Evolutionary conservation across 2,797 vertebrate genomes (phyloP), one percentile per base, ranked within the genome.

Genomic region (Rhinoraja longicauda): DNA sequence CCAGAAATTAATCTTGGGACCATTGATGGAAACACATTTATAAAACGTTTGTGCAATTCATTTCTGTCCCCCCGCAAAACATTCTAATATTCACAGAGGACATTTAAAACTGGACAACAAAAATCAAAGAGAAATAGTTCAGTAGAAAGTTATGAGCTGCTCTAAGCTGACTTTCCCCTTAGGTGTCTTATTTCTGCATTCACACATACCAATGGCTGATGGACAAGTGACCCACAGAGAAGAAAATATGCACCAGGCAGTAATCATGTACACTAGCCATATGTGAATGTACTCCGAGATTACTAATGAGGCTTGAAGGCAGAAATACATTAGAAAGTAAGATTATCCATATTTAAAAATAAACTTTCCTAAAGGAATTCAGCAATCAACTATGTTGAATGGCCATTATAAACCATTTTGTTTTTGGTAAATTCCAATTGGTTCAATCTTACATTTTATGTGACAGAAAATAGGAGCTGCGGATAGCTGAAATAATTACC

Each of bases 301-400:
- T 93, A 95, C 95, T 95, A 96, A 96, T 95, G 96, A 96, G 94
- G 94, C 95, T 21, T 94, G 95, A 95, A 95, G 95, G 96, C 95
- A 95, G 95, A 96, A 95, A 95, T 93, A 93, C 94, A 94, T 94
- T 94, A 94, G 93, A 94, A 90, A 93, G 95, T 96, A 93, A 93
- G 24, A 78, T 75, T 81, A 93, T 72, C 92, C 93, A 75, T 78
- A 88, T 93, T 92, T 92, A 75, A 92, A 94, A 94, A 93, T 93
- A 94, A 93, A 86, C 92, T 93, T 62, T 78, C 36, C 53, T 82
- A 62, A 90, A 92, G 24, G 76, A 59, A 26, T 93, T 84, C 67
- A 32, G 70, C 12, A 45, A n/a, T 70, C 39, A 75, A 45, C 70
- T 75, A 75, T 92, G 36, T 57, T 92, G 36, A 45, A 72, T 73